Base-by-base conservation (phyloP, 2,888 invertebrate species). In the Drosophila hamatofila region DNA sequence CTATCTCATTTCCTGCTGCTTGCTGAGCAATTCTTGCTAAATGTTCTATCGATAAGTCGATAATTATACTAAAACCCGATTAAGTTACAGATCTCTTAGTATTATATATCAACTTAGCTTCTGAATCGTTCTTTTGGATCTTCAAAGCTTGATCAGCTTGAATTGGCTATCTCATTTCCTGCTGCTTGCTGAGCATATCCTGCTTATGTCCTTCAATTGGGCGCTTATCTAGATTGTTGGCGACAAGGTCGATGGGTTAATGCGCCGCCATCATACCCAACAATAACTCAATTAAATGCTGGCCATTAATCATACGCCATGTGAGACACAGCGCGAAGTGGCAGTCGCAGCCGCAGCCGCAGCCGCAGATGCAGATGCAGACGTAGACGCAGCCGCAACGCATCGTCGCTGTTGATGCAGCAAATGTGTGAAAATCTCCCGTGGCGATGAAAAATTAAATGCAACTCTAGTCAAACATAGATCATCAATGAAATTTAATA, bases 401-500 rank as follows among this genome's bases (percentile, higher is more conserved):
- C 49, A 49, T 51, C 41, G 21, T 35, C 35, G 46, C 59, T 49
- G 63, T 52, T 48, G 74, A 68, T 49, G 75, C 57, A 68, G 78
- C 80, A 83, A 83, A 89, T 89, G 91, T 89, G 89, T 90, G 89
- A 89, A 91, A 91, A 90, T 89, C 82, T 86, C 91, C 91, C 82
- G 89, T 78, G 74, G 91, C 63, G 89, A 86, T 89, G 83, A 89
- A 85, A 91, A 89, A 91, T 90, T 85, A 86, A 88, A 90, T 82
- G 90, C 83, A 90, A 76, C 77, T 80, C 83, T 88, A 78, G 77
- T 78, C 66, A 81, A 72, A 77, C 90, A 78, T 90, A 78, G 90
- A 90, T 91, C 91, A 91, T 88, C 88, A 90, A 90, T 89, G 91
- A 89, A 91, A 89, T 88, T 89, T 89, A 89, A 91, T 91, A 89